phyloP scores from a whole-genome alignment of 2,113 vertebrate species.

The Alligator mississippiensis region DNA sequence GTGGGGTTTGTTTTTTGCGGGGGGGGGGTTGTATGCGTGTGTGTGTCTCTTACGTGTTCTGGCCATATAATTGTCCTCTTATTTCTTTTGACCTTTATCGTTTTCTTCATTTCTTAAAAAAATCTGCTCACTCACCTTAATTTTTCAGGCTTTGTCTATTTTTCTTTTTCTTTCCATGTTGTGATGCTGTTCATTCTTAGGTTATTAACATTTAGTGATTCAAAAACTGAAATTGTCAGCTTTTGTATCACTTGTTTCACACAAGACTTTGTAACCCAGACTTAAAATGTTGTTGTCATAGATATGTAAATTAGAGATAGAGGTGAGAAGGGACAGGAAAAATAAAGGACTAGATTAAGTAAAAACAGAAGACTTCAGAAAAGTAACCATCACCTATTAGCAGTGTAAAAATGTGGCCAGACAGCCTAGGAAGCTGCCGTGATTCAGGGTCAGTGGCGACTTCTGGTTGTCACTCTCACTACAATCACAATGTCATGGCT shows the following conservation, averaged over 20 bases:
- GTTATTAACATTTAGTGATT: neutral
- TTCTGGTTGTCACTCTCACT: no score
- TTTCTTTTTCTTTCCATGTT: neutral
- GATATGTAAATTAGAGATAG: rapidly evolving
- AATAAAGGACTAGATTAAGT: neutral
- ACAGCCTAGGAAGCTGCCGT: no score
- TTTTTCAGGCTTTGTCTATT: neutral
- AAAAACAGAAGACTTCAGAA: neutral
- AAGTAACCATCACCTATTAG: no score
- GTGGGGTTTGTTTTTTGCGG: neutral
- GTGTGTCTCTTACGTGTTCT: slow-evolving; percentile 2
- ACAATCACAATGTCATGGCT: no score
- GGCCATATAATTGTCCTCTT: neutral
- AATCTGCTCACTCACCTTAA: neutral
- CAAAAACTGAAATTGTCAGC: neutral
- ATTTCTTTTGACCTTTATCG: neutral
- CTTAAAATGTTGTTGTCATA: neutral
- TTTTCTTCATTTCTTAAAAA: neutral
- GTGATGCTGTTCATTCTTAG: neutral
- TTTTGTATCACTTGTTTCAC: neutral
- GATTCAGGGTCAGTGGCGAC: no score
- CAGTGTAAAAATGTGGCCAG: no score
- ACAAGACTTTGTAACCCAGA: neutral
- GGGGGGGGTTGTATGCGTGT: neutral
- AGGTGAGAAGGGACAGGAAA: neutral